Percentiles rank a stretch among this genome's conserved stretches.
These are phyloP conservation scores for Potamarius usumacintae DNA, from an alignment of 2,113 vertebrate species.

Conservation along the genomic window DNA sequence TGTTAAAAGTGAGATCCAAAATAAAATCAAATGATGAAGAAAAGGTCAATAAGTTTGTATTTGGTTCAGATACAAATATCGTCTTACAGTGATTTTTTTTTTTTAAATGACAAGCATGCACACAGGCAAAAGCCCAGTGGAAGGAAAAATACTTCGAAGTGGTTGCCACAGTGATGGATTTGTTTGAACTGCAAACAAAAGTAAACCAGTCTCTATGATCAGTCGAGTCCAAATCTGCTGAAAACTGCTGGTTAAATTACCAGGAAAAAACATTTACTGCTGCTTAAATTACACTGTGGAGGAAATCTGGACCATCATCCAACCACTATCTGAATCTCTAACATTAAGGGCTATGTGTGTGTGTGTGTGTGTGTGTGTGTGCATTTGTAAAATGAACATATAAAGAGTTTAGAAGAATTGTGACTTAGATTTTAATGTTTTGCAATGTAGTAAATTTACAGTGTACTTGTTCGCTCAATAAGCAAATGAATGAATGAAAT, in stretches of 20 bases:
- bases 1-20: too few relatives aligned
- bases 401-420: not conserved
- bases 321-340: slow-evolving; percentile 11
- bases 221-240: slow-evolving; percentile 15
- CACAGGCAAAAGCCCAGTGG: not conserved
- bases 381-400: not conserved
- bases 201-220: slow-evolving; percentile 42
- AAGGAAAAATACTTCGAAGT: slow-evolving; percentile 23
- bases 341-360: not conserved
- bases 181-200: slow-evolving; percentile 51
- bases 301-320: slow-evolving; percentile 31
- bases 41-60: not conserved
- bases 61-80: not conserved
- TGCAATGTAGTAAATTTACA: not conserved
- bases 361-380: slow-evolving; percentile 5
- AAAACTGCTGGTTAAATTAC: slow-evolving; percentile 30
- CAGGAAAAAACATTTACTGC: slow-evolving; percentile 1
- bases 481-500: not conserved
- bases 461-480: not conserved
- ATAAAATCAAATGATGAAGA: not conserved
- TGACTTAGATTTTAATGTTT: not conserved
- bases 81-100: not conserved
- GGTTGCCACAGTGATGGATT: slow-evolving; percentile 46
- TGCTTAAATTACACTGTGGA: slow-evolving; percentile 25
- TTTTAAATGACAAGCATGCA: not conserved